phyloP scores from a whole-genome alignment of 2,797 vertebrate genomes.

The Chloroceryle inda region DNA sequence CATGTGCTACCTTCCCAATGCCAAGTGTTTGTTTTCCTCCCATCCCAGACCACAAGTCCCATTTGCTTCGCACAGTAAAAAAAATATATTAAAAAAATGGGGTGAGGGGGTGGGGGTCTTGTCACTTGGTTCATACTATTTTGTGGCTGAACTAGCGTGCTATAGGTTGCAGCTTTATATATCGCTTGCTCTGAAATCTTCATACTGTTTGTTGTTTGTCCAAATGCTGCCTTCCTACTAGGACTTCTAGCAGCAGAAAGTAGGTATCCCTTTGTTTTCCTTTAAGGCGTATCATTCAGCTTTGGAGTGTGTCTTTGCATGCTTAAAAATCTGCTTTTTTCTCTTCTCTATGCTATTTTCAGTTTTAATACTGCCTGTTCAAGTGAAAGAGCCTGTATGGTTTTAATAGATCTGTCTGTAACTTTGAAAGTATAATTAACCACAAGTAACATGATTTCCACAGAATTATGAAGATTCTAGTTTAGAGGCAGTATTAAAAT shows the following conservation, averaged over 20 bases:
- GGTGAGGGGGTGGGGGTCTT: not conserved
- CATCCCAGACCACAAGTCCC: not conserved
- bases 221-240: slow-evolving; percentile 91
- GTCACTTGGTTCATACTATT: slow-evolving; percentile 38
- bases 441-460: slow-evolving; percentile 4
- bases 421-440: not conserved
- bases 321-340: slow-evolving; percentile 72
- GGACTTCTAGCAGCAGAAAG: slow-evolving; percentile 99
- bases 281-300: slow-evolving; percentile 80
- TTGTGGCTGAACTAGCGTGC: slow-evolving; percentile 68
- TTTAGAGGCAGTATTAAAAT: slow-evolving; percentile 80
- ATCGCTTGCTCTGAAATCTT: slow-evolving; percentile 80
- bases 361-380: slow-evolving; percentile 81
- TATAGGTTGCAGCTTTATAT: slow-evolving; percentile 77
- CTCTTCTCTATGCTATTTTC: slow-evolving; percentile 62
- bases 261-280: slow-evolving; percentile 92
- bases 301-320: slow-evolving; percentile 81
- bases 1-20: not conserved
- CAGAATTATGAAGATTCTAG: not conserved
- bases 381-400: not conserved
- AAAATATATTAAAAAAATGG: not conserved
- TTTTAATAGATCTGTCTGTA: not conserved
- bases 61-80: not conserved
- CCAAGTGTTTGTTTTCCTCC: slow-evolving; percentile 7
- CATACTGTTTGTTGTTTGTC: slow-evolving; percentile 88